Evolutionary conservation across 2,888 invertebrate species (phyloP).

Genomic region (Colletes collaris): DNA sequence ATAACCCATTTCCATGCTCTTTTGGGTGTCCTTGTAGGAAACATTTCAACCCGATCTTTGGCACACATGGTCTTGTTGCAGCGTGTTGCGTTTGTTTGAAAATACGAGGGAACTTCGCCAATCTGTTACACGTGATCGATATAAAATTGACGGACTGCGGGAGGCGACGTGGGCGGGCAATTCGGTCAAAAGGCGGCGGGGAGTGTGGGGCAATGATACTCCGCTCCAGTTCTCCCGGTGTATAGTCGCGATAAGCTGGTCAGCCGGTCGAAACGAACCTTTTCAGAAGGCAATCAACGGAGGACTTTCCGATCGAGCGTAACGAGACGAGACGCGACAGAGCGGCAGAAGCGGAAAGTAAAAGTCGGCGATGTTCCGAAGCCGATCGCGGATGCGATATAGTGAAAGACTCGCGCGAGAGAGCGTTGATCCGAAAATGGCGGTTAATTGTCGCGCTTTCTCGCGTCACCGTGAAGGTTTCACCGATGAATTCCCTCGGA

Average conservation of each 20-base stretch:
- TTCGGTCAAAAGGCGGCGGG: too few species aligned
- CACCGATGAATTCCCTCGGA: conserved; percentile 14
- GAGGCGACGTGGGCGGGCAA: too few species aligned
- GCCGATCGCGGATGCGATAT: conserved; percentile 35
- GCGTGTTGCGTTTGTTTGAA: too few species aligned
- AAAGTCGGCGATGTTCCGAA: conserved; percentile 46
- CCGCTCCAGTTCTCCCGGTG: not conserved
- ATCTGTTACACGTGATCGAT: too few species aligned
- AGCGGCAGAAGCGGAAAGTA: conserved; percentile 58
- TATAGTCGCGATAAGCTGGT: not conserved
- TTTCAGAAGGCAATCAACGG: not conserved
- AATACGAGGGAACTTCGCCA: too few species aligned
- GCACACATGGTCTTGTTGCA: too few species aligned
- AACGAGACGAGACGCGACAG: conserved; percentile 42
- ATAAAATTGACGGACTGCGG: too few species aligned
- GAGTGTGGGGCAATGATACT: too few species aligned
- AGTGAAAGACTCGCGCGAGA: conserved; percentile 43
- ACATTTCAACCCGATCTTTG: too few species aligned
- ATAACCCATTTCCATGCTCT: too few species aligned
- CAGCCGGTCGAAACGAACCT: not conserved
- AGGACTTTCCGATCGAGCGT: conserved; percentile 29
- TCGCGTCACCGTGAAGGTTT: conserved; percentile 52
- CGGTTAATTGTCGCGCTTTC: conserved; percentile 64
- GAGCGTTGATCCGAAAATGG: conserved; percentile 62
- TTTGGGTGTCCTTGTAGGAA: too few species aligned